Evolutionary conservation across 2,888 invertebrate species (phyloP), one percentile per base, ranked within the genome.

Genomic region (Ophion ellenae): DNA sequence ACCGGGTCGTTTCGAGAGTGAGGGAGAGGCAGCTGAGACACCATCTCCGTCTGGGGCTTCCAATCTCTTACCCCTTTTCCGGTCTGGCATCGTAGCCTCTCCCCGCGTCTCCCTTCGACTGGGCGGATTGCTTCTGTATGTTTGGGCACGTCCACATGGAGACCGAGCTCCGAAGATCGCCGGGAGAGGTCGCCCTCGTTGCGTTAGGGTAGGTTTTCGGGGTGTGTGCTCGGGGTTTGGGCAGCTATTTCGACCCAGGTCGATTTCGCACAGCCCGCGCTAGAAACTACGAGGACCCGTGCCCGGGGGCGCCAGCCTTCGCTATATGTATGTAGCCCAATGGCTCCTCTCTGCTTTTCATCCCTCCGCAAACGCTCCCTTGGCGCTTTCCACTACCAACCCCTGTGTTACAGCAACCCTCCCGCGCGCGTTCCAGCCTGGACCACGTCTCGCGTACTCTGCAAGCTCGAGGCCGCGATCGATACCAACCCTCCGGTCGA

Each of bases 401-500:
- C 81, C 74, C 69, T 67, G 63, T 24, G 80, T 86, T 78, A 80
- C 81, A 45, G 11, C 36, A 66, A 53, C 73, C 32, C 75, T 83
- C 79, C 75, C 80, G 80, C 63, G 53, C 57, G 20, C 53, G 75
- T 64, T 86, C 36, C 20, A 32, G 32, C 81, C 83, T 85, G 87
- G 86, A 86, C 87, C 83, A 63, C 78, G 59, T 70, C 83, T 67
- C 81, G 70, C 74, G 64, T 70, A 57, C 64, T 69, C 70, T 70
- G 81, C 87, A 66, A 71, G 83, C 81, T 85, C 87, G 75, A 64
- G 70, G 70, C 75, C 24, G 10, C 85, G 87, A 88, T 88, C 88
- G 88, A 88, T 88, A 88, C 87, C 78, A 63, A 85, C 78, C 86
- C 83, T 81, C 85, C 81, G 80, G 83, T 85, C 87, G 85, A 87